Conservation (phyloP, 2,113 vertebrate genomes). For the Poeciliopsis retropinna region DNA sequence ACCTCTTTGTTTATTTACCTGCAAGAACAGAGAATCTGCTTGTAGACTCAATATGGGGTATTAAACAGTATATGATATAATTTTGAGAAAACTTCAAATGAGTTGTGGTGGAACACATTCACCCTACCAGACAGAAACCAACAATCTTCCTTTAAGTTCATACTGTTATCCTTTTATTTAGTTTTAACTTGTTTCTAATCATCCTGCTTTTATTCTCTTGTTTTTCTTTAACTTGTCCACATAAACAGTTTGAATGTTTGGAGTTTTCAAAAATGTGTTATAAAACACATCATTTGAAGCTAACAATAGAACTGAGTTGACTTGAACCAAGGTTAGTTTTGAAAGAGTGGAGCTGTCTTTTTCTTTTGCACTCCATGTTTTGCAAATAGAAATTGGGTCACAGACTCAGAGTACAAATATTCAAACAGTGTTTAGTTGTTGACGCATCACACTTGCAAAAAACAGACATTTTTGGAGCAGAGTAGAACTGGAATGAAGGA, state of each 20-base stretch:
- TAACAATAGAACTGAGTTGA: neutral
- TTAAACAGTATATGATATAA: neutral
- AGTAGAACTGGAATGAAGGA: constrained; percentile 11
- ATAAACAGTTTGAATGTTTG: too few relatives aligned
- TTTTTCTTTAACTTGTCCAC: too few relatives aligned
- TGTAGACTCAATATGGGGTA: constrained; percentile 9
- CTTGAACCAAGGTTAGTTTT: neutral
- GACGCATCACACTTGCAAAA: neutral
- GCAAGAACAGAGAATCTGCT: constrained; percentile 28
- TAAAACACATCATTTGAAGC: too few relatives aligned
- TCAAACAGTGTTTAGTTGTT: neutral
- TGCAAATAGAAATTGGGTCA: neutral
- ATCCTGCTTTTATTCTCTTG: neutral
- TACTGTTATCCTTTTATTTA: neutral
- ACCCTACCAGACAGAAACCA: constrained; percentile 15
- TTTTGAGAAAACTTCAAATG: neutral
- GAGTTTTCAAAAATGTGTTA: too few relatives aligned
- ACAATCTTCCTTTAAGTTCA: constrained; percentile 11
- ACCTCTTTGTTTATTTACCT: constrained; percentile 52
- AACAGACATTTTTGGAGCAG: neutral
- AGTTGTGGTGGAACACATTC: too few relatives aligned
- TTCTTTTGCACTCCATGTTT: neutral
- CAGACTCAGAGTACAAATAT: neutral
- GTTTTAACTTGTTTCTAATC: neutral
- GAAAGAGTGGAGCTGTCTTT: neutral